These are phyloP conservation scores for Rhinogobius similis DNA, from an alignment of 2,113 vertebrate genomes.

Conservation along the genomic window DNA sequence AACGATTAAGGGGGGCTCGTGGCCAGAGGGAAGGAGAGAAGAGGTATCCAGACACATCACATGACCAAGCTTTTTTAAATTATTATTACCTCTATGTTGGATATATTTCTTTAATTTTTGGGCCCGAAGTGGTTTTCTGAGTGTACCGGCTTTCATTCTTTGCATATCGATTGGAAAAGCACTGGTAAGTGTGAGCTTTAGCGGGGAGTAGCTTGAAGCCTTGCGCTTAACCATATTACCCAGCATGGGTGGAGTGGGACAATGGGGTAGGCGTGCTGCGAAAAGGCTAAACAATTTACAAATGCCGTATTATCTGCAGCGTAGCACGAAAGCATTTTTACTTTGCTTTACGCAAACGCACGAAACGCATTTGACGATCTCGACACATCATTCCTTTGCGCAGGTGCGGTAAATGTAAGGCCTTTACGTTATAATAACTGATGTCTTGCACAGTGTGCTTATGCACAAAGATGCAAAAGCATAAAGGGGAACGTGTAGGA, in stretches of 20 bases:
- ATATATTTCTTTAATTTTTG: conserved; percentile 10
- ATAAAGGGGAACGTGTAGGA: background rate
- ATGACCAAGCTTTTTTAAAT: conserved; percentile 50
- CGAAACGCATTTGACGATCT: background rate
- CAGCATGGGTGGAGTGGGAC: conserved; percentile 49
- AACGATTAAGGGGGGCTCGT: conserved; percentile 62
- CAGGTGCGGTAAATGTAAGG: background rate
- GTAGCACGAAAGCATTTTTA: background rate
- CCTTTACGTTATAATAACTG: background rate
- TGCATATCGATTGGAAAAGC: conserved; percentile 22
- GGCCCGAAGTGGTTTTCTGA: background rate
- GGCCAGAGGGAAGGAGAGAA: conserved; percentile 47
- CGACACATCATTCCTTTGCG: background rate
- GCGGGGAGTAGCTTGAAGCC: conserved; percentile 26
- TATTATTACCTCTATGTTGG: conserved; percentile 21
- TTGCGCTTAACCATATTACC: conserved; percentile 25
- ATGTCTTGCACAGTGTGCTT: background rate
- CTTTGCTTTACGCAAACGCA: background rate
- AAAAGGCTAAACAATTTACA: conserved; percentile 18
- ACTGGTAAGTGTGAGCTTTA: conserved; percentile 50
- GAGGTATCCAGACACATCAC: conserved; percentile 66
- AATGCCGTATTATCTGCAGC: background rate
- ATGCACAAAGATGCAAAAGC: background rate
- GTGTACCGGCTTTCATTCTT: background rate
- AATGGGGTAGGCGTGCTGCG: conserved; percentile 52